Conservation (phyloP, 2,113 vertebrate species). For the Ammodramus savannarum region DNA sequence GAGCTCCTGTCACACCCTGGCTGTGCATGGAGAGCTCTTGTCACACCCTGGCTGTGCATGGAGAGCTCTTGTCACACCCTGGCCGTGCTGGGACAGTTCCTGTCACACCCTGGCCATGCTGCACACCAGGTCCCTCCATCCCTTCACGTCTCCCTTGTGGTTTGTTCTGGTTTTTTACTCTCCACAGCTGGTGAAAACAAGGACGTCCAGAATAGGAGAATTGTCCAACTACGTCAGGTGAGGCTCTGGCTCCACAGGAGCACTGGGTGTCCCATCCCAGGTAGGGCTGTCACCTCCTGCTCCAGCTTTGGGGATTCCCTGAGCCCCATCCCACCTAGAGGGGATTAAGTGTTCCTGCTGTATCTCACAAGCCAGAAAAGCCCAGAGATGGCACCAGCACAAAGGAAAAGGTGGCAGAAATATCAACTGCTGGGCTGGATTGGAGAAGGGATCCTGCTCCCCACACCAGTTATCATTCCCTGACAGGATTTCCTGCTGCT, state of each 20-base stretch:
- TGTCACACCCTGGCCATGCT: neutral
- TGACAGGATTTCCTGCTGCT: neutral
- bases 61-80: too few species aligned
- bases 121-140: accelerated
- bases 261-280: neutral
- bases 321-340: neutral
- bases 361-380: neutral
- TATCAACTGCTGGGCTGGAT: neutral
- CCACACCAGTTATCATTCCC: neutral
- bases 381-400: neutral
- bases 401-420: neutral
- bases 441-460: neutral
- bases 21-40: neutral
- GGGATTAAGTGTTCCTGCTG: neutral
- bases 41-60: too few species aligned
- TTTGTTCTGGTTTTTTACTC: neutral
- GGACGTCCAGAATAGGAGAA: constrained; percentile 76
- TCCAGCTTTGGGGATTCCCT: neutral
- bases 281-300: neutral
- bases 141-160: neutral
- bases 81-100: too few species aligned
- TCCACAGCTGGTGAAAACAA: constrained; percentile 84
- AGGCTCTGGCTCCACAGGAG: neutral
- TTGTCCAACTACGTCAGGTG: constrained; percentile 81
- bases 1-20: too few species aligned